Evolutionary conservation across 1,140 invertebrate species (phyloP), one percentile per base, ranked within the genome.

Genomic region (Pseudomyrmex gracilis): DNA sequence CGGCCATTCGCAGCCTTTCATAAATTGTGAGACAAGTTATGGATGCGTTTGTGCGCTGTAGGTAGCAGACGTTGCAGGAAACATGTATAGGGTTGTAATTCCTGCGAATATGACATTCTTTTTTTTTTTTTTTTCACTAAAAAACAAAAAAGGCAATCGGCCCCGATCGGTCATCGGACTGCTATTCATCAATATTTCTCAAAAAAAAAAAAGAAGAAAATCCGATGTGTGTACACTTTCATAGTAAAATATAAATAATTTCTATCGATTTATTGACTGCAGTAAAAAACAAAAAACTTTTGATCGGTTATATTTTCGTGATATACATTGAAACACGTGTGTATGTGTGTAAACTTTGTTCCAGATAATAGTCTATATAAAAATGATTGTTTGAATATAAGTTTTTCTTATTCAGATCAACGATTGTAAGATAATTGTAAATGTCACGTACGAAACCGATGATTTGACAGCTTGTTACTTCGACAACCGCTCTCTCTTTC

Each of bases 1-100:
- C n/a, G 49, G 74, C 24, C 45, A 15, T 47, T 13, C 2, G 43
- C n/a, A 17, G 17, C 55, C 43, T 88, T 88, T 85, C 70, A 61
- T 88, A 87, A 84, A 87, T 88, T 85, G 49, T 53, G n/a, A 2
- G 4, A 20, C 4, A 22, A 58, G 49, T 87, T 85, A 85, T 34
- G 55, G 15, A 45, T 9, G 15, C 9, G 5, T 22, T 15, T 34
- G 34, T 34, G 34, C n/a, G 10, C 49, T 10, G 17, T 2, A 20
- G 24, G 58, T 2, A 43, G 17, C 64, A n/a, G 34, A 17, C 20
- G 43, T 83, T 67, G n/a, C 22, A 53, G 55, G n/a, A 67, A 51
- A 85, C 43, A 1, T 10, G 43, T 76, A 55, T 49, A 34, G 2
- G 2, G 20, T 53, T 53, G 17, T 49, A 64, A 43, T 51, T 12